Base-by-base conservation (phyloP, 2,888 invertebrate genomes). In the Dicyrtoma fusca region DNA sequence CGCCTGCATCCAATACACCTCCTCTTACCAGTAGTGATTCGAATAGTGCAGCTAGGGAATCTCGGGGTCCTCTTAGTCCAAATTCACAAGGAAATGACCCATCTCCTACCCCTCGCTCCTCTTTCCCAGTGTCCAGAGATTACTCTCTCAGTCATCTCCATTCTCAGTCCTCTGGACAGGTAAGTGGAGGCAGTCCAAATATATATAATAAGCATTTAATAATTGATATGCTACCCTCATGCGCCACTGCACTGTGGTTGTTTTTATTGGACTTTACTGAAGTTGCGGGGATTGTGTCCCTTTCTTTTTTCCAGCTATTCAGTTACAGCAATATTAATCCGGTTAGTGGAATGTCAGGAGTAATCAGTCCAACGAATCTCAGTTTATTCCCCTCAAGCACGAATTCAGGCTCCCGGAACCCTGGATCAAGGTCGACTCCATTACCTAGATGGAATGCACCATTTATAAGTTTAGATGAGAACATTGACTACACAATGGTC, bases 131-230 rank as follows among this genome's bases (percentile, higher is more conserved):
- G 72, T 86, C 87, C 75, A 84, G 89, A 75, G 92, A 92, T 83
- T 92, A 94, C 84, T 89, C 92, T 74, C 95, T 95, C 87, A 91
- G 93, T 84, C 95, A 95, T 85, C 95, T 95, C 87, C 95, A 96
- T 84, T 88, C 93, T 81, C 95, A 95, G 84, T 77, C 80, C 69
- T 90, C 92, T 80, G 90, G 92, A 84, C 92, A 92, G 88, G 91
- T 87, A 26, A 34, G 25, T 44, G n/a, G n/a, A n/a, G n/a, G n/a
- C n/a, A n/a, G n/a, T n/a, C 42, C 10, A 10, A 19, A 17, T 42
- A 19, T 19, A 13, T 26, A 42, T 68, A 55, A 8, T 47, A 5
- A n/a, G 2, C 10, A 19, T 42, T 57, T n/a, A n/a, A n/a, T n/a
- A 34, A 55, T 53, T 23, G 45, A 44, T 10, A 44, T 8, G 8